Percentiles rank a stretch among this genome's conserved stretches.
phyloP scores from a whole-genome alignment of 2,888 invertebrate genomes.

The Neoaliturus tenellus region DNA sequence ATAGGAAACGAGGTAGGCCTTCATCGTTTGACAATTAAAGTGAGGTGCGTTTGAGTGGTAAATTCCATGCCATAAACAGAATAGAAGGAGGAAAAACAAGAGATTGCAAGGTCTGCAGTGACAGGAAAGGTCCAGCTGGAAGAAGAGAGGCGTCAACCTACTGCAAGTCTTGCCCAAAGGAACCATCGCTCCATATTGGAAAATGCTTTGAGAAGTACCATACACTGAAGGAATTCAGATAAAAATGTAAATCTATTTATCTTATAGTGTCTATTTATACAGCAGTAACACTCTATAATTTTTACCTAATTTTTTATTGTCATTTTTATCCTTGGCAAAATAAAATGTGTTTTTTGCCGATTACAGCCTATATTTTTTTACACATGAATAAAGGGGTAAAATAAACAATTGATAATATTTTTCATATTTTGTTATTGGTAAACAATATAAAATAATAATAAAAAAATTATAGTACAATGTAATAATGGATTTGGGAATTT shows the following conservation, averaged over 20 bases:
- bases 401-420: too few relatives aligned
- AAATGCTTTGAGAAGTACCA: slow-evolving; percentile 50
- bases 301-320: too few relatives aligned
- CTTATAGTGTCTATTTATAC: too few relatives aligned
- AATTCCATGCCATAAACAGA: slow-evolving; percentile 1
- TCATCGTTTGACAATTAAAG: background rate
- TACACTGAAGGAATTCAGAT: slow-evolving; percentile 40
- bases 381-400: too few relatives aligned
- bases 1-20: slow-evolving; percentile 41
- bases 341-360: too few relatives aligned
- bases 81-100: background rate
- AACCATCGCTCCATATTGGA: slow-evolving; percentile 32
- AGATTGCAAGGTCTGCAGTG: slow-evolving; percentile 34
- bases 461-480: too few relatives aligned
- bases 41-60: slow-evolving; percentile 5
- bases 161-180: slow-evolving; percentile 40
- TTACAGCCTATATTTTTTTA: too few relatives aligned
- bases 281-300: too few relatives aligned
- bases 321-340: too few relatives aligned
- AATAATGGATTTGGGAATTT: too few relatives aligned
- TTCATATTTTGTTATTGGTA: too few relatives aligned
- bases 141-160: slow-evolving; percentile 34
- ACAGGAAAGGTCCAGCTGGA: slow-evolving; percentile 25
- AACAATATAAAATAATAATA: too few relatives aligned
- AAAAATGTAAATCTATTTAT: background rate